Base-by-base conservation (phyloP, 2,888 invertebrate genomes). In the Tryphoninae sp. region DNA sequence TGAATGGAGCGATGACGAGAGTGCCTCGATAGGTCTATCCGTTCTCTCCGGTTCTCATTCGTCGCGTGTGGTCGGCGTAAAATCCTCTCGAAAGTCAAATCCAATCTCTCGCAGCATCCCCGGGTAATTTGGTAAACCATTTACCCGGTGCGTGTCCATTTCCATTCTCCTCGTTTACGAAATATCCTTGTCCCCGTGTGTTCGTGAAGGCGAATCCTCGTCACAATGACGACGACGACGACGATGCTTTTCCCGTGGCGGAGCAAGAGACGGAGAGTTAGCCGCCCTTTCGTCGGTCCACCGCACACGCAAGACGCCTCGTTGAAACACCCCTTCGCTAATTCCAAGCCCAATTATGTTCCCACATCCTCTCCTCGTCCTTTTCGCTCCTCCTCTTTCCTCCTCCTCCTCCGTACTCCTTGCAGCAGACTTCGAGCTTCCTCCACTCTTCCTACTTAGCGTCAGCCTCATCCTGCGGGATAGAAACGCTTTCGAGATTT, bases 331-430 rank as follows among this genome's bases (percentile, higher is more conserved):
- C 89, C 88, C 86, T 87, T 88, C 86, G 87, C 87, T 89, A 89
- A 89, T 89, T 89, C 88, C 85, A 88, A 86, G 86, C 86, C 87
- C 89, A 89, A 89, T 89, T 89, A 89, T 87, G 87, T 88, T 83
- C 84, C 84, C 72, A 81, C 84, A 82, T 86, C 84, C 79, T 61
- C 22, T 61, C 22, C 71, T 71, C 62, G 69, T 69, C 79, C 71
- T 85, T 73, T 69, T 68, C 78, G 55, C 69, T 64, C 76, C 16
- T 77, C 74, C 69, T 83, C 75, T 23, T 51, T 45, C 51, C 61
- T 11, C 22, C 16, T 45, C 51, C 61, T 11, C 22, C 16, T 42
- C 9, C 19, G 9, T 19, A 53, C 23, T 45, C 26, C 33, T 65
- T 65, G n/a, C 40, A 13, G 53, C 2, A 33, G 11, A 40, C 55